phyloP scores from a whole-genome alignment of 2,888 invertebrate species.

The Hemistola chrysoprasaria region DNA sequence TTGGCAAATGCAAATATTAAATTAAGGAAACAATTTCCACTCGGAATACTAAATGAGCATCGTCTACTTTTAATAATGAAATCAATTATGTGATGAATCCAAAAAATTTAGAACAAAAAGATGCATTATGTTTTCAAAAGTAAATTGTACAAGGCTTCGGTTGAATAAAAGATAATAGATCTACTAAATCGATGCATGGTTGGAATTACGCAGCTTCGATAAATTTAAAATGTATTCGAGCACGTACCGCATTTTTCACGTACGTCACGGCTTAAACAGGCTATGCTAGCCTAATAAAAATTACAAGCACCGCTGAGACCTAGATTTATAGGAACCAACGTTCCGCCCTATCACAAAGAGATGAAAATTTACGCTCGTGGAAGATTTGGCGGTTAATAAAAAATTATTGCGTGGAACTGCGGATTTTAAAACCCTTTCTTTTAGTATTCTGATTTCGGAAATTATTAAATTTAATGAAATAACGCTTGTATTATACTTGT shows the following conservation, averaged over 20 bases:
- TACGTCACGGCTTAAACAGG: slow-evolving; percentile 33
- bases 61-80: not conserved
- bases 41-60: no score
- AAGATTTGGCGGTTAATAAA: slow-evolving; percentile 21
- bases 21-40: not conserved
- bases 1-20: no score
- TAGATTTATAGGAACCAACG: slow-evolving; percentile 39
- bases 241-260: slow-evolving; percentile 24
- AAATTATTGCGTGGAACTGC: slow-evolving; percentile 18
- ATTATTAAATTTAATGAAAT: no score
- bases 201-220: slow-evolving; percentile 8
- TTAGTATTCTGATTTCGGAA: no score
- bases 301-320: slow-evolving; percentile 46
- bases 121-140: no score
- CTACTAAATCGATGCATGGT: slow-evolving; percentile 6
- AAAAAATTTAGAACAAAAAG: not conserved
- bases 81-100: not conserved
- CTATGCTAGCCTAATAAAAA: slow-evolving; percentile 46
- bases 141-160: not conserved
- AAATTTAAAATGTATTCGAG: slow-evolving; percentile 19
- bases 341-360: slow-evolving; percentile 22
- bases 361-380: slow-evolving; percentile 31
- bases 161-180: not conserved
- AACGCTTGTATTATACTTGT: no score
- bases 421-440: slow-evolving; percentile 12